These are phyloP conservation scores for Epinotia brunnichana DNA, from an alignment of 2,888 invertebrate species.

Conservation along the genomic window DNA sequence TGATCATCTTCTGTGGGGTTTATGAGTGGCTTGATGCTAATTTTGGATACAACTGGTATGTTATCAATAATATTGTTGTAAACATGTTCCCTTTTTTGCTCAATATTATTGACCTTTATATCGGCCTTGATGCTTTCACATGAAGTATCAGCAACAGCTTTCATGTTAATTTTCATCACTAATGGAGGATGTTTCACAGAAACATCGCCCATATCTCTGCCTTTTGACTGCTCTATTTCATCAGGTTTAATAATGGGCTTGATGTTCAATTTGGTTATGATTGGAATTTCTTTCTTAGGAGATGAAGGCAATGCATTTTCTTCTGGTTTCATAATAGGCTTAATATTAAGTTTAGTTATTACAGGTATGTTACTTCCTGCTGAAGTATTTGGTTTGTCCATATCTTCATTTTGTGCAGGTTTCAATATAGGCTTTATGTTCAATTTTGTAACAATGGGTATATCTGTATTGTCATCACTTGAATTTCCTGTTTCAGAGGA, in stretches of 20 bases:
- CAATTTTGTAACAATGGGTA: constrained; percentile 81
- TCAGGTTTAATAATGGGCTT: constrained; percentile 80
- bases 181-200: constrained; percentile 71
- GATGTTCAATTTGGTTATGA: constrained; percentile 77
- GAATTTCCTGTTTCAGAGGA: constrained; percentile 78
- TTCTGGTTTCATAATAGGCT: constrained; percentile 74
- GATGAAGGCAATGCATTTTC: constrained; percentile 65
- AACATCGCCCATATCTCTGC: constrained; percentile 59
- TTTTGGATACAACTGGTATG: constrained; percentile 59
- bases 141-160: constrained; percentile 64
- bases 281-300: constrained; percentile 73
- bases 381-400: constrained; percentile 53
- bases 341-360: constrained; percentile 75
- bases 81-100: constrained; percentile 55
- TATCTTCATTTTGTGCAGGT: constrained; percentile 64
- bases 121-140: constrained; percentile 54
- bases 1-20: constrained; percentile 49
- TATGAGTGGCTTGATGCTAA: constrained; percentile 69
- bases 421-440: constrained; percentile 84
- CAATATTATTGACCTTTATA: constrained; percentile 52
- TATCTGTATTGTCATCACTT: constrained; percentile 78
- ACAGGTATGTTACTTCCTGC: constrained; percentile 69
- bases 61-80: constrained; percentile 63
- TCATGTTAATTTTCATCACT: constrained; percentile 78
- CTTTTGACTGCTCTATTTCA: constrained; percentile 57